Percentiles rank a stretch among this genome's conserved stretches.
These are phyloP conservation scores for Taxidea taxus DNA, from an alignment of 2,113 vertebrate species.

Conservation along the genomic window DNA sequence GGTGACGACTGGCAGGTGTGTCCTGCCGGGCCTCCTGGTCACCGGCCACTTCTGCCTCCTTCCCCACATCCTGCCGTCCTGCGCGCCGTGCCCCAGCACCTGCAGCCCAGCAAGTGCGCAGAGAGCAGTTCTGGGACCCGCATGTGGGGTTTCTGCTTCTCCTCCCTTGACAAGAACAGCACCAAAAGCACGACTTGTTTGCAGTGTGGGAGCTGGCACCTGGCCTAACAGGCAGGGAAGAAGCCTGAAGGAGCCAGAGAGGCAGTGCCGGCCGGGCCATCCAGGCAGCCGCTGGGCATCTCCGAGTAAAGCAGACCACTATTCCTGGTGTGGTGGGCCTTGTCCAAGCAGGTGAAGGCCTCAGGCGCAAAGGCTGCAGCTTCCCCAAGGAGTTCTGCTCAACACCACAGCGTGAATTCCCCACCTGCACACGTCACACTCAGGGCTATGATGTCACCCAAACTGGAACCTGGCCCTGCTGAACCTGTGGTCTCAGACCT, in stretches of 20 bases:
- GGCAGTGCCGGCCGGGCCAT: neutral
- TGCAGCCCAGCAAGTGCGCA: neutral
- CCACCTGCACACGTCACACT: neutral
- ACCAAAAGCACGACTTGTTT: too few species aligned
- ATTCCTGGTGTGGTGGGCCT: neutral
- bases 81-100: neutral
- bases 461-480: neutral
- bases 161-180: fast-evolving
- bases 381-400: neutral
- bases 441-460: fast-evolving
- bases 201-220: fast-evolving
- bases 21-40: fast-evolving
- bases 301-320: fast-evolving
- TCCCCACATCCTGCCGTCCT: neutral
- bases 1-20: fast-evolving
- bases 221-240: fast-evolving
- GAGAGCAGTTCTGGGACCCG: fast-evolving
- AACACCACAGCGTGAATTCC: fast-evolving
- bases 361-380: neutral
- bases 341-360: fast-evolving
- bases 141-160: fast-evolving
- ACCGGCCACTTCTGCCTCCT: neutral
- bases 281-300: neutral
- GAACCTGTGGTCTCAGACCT: neutral
- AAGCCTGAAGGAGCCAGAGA: neutral